These are phyloP conservation scores for Alsophila aescularia DNA, from an alignment of 2,888 invertebrate genomes.

Conservation along the genomic window DNA sequence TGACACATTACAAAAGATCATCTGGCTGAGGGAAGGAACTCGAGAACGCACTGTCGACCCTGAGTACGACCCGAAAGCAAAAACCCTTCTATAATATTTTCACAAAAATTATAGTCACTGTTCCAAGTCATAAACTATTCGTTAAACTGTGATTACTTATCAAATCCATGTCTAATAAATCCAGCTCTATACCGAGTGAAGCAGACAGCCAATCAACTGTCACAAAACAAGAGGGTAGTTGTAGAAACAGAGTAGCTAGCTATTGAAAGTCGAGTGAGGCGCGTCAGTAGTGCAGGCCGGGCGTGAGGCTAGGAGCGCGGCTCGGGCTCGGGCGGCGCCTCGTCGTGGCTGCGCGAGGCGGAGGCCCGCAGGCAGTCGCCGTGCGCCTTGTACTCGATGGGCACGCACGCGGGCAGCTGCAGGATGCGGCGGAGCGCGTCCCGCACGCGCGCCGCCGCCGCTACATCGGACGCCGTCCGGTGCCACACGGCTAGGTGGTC, in stretches of 20 bases:
- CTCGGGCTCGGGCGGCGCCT: constrained; percentile 29
- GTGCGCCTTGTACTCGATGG: constrained; percentile 95
- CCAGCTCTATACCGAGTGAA: too few relatives aligned
- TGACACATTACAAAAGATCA: too few relatives aligned
- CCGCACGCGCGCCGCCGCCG: constrained; percentile 94
- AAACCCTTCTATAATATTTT: too few relatives aligned
- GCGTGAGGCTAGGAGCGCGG: constrained; percentile 28
- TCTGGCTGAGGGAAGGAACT: too few relatives aligned
- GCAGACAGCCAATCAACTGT: neutral
- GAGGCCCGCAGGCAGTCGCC: constrained; percentile 68
- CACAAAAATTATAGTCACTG: too few relatives aligned
- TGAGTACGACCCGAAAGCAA: too few relatives aligned
- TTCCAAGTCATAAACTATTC: too few relatives aligned
- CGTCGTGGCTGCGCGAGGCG: constrained; percentile 45
- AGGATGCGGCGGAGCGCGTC: constrained; percentile 97
- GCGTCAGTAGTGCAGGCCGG: constrained; percentile 28
- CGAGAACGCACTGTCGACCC: too few relatives aligned
- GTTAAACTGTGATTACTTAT: too few relatives aligned
- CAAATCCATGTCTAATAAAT: neutral
- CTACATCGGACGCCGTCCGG: constrained; percentile 95
- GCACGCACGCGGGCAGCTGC: constrained; percentile 95
- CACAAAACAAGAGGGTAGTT: neutral
- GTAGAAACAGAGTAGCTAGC: neutral
- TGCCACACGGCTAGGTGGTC: constrained; percentile 99
- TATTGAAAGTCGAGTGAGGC: constrained; percentile 9